phyloP scores from a whole-genome alignment of 2,797 vertebrate species.

The Notoglanidium macrostoma region DNA sequence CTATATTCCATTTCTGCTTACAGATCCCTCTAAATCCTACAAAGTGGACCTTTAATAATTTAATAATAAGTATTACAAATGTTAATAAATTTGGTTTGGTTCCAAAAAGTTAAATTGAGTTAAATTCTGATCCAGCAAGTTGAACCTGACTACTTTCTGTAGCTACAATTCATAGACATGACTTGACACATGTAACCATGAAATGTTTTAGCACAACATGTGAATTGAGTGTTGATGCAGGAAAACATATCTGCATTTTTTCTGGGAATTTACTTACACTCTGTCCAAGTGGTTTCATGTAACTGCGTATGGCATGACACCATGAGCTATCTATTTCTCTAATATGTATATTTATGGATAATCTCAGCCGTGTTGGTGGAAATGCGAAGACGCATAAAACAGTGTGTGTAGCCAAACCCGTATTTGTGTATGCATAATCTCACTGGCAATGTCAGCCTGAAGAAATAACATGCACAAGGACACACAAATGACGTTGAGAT shows the following conservation, averaged over 20 bases:
- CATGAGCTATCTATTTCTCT: background rate
- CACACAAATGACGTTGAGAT: conserved; percentile 37
- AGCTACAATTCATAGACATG: background rate
- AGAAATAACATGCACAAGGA: conserved; percentile 19
- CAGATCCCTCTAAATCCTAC: too few relatives aligned
- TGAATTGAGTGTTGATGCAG: background rate
- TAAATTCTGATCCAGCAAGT: background rate
- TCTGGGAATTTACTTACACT: background rate
- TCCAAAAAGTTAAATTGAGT: background rate
- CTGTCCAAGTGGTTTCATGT: background rate
- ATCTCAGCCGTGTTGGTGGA: background rate
- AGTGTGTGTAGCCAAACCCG: background rate
- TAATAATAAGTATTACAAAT: background rate
- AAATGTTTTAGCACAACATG: background rate
- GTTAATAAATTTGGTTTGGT: background rate
- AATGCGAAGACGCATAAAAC: background rate
- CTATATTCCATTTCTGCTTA: too few relatives aligned
- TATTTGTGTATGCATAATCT: background rate
- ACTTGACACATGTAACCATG: background rate
- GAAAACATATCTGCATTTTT: background rate
- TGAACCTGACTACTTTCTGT: background rate
- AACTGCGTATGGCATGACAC: background rate
- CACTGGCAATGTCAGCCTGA: conserved; percentile 16
- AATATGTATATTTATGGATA: background rate
- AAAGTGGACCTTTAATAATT: too few relatives aligned